Evolutionary conservation across 2,113 vertebrate genomes (phyloP).

Genomic region (Otolemur garnettii): DNA sequence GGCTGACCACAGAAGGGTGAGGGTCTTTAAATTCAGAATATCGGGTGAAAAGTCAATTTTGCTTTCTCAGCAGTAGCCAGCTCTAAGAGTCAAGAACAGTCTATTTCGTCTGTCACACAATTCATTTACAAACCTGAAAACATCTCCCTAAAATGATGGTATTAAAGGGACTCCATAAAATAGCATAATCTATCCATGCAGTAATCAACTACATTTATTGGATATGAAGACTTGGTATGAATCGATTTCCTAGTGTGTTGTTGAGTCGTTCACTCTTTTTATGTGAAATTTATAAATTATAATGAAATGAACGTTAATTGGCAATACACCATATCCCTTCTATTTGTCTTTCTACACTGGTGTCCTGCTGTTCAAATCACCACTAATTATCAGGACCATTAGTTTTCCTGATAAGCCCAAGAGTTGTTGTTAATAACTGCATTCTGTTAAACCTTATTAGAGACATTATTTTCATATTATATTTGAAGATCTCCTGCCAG

Average conservation of each 20-base stretch:
- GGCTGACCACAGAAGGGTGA: background rate
- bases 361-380: background rate
- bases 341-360: background rate
- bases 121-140: background rate
- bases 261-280: background rate
- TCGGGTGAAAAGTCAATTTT: background rate
- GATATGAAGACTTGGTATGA: background rate
- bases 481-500: background rate
- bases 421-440: background rate
- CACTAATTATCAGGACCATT: background rate
- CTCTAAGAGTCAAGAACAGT: conserved; percentile 9
- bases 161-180: background rate
- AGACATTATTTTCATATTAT: background rate
- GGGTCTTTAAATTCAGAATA: background rate
- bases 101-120: background rate
- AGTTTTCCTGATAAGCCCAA: background rate
- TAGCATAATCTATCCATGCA: background rate
- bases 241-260: background rate
- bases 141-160: background rate
- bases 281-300: background rate
- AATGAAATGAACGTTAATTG: background rate
- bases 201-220: background rate
- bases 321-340: background rate
- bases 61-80: background rate
- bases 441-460: background rate